Conservation (phyloP, 2,113 vertebrate genomes). For the Eulacestoma nigropectus region DNA sequence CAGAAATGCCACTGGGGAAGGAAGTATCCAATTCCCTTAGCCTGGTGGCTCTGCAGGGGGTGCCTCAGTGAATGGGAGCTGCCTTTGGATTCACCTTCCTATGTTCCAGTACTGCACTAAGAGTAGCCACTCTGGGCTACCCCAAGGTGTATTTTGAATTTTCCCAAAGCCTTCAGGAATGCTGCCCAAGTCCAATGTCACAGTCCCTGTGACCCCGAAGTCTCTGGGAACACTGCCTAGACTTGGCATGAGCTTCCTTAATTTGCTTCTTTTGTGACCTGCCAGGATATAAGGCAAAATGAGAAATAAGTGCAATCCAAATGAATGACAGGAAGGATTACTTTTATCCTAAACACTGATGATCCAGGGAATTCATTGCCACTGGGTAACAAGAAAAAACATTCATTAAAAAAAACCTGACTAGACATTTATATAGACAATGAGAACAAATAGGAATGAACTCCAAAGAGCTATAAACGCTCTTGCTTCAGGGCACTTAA, state of each 20-base stretch:
- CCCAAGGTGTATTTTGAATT: neutral
- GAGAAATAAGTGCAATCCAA: neutral
- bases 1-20: neutral
- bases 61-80: neutral
- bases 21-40: neutral
- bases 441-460: neutral
- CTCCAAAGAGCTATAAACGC: neutral
- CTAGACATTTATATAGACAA: neutral
- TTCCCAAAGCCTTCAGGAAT: neutral
- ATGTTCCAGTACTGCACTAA: neutral
- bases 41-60: neutral
- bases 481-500: neutral
- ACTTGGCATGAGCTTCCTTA: neutral
- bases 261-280: neutral
- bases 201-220: neutral
- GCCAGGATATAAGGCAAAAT: neutral
- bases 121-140: neutral
- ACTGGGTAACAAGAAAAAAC: neutral
- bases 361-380: neutral
- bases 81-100: neutral
- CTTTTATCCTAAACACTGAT: neutral
- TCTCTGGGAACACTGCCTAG: neutral
- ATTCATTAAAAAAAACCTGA: neutral
- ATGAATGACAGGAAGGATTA: neutral
- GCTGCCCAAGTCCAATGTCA: neutral